Base-by-base conservation (phyloP, 2,888 invertebrate genomes). In the Zaprionus lineosus region DNA sequence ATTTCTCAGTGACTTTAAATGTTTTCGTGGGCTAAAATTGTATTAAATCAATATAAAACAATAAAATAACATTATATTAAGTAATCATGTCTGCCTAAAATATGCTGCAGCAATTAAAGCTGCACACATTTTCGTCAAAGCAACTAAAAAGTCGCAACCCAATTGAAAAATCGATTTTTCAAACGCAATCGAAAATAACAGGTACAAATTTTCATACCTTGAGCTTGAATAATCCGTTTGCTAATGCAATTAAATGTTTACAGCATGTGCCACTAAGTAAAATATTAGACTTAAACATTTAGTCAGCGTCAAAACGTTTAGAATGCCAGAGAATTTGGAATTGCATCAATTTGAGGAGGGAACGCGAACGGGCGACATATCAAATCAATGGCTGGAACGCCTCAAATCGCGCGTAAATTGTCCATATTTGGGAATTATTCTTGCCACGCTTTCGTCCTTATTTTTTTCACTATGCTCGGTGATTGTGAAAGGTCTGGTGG, bases 401-500 rank as follows among this genome's bases (percentile, higher is more conserved):
- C 34, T 88, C 3, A 88, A 85, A 53, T 69, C 64, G 14, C 85
- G 86, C 91, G 91, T 86, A 90, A 91, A 88, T 66, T 95, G 94
- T 84, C 96, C 96, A 0, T 96, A 95, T 85, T 91, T 97, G 64
- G 97, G 97, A 21, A 91, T 97, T 64, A 91, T 96, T 69, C 91
- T 97, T 48, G 97, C 97, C 9, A 96, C 96, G 0, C 89, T 96
- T 39, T 97, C 97, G 7, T 97, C 96, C 9, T 90, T 97, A 40
- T 97, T 97, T 89, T 97, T 97, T 89, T 97, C 97, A 1, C 91
- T 97, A 52, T 96, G 96, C 89, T 96, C 97, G 37, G 96, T 97
- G 24, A 97, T 97, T 72, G 97, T 97, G 1, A 97, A 97, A 90
- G 94, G 95, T 86, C 92, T 97, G 81, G 94, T 95, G 2, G 94